Conservation (phyloP, 2,797 vertebrate genomes). For the Coilia nasus region DNA sequence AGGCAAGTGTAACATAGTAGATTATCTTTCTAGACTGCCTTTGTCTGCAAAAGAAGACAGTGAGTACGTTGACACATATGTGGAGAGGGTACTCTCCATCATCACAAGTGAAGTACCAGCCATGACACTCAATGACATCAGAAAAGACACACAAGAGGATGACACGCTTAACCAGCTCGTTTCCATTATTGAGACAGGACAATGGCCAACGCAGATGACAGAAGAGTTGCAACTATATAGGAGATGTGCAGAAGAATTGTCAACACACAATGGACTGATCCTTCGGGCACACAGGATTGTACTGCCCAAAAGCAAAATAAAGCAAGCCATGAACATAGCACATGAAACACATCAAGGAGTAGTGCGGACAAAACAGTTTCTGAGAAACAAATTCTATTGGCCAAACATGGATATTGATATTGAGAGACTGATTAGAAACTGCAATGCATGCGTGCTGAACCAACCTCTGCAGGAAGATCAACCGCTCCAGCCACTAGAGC, state of each 20-base stretch:
- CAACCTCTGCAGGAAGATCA: conserved; percentile 43
- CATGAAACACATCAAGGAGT: not conserved
- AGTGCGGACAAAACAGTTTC: not conserved
- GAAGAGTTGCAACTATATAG: conserved; percentile 29
- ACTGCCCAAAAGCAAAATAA: not conserved
- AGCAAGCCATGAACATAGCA: not conserved
- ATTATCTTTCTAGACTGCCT: conserved; percentile 41
- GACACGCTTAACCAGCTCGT: conserved; percentile 27
- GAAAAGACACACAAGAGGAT: conserved; percentile 26
- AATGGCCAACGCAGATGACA: conserved; percentile 26
- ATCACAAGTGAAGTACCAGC: conserved; percentile 28
- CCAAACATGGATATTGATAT: conserved; percentile 42
- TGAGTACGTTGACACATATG: conserved; percentile 31
- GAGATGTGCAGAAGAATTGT: conserved; percentile 29
- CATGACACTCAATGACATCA: conserved; percentile 34
- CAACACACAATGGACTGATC: conserved; percentile 32
- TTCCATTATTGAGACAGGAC: conserved; percentile 31
- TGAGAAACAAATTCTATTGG: conserved; percentile 14
- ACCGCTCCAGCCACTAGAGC: conserved; percentile 31
- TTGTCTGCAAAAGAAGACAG: conserved; percentile 36
- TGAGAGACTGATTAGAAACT: conserved; percentile 43
- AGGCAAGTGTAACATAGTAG: conserved; percentile 40
- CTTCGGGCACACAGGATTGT: conserved; percentile 5
- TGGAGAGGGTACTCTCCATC: conserved; percentile 40
- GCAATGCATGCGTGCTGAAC: conserved; percentile 39